Evolutionary conservation across 2,888 invertebrate species (phyloP).

Genomic region (Agriopis aurantiaria): DNA sequence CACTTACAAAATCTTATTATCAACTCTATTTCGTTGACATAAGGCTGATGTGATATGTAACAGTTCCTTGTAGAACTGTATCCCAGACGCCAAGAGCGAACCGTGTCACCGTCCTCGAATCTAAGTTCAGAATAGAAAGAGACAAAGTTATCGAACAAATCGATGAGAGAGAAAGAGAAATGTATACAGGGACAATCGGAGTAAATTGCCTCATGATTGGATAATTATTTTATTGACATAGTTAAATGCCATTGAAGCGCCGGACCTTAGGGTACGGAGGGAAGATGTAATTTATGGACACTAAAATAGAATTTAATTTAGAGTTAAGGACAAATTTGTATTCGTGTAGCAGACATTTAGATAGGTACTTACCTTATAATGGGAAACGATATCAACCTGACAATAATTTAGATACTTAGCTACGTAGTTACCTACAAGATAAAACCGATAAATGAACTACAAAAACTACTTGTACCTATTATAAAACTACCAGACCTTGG

Average conservation of each 20-base stretch:
- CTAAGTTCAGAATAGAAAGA: constrained; percentile 57
- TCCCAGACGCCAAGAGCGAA: constrained; percentile 65
- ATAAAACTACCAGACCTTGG: too few relatives aligned
- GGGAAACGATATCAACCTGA: background rate
- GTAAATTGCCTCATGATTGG: constrained; percentile 84
- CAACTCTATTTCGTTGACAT: constrained; percentile 11
- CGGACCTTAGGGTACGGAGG: constrained; percentile 61
- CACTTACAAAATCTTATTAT: constrained; percentile 19
- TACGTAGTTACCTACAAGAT: background rate
- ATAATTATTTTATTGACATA: constrained; percentile 85
- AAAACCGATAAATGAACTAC: too few relatives aligned
- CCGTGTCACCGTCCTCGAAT: constrained; percentile 71
- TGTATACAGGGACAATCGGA: constrained; percentile 67
- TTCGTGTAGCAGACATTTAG: background rate
- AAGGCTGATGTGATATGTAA: constrained; percentile 36
- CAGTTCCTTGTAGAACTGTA: constrained; percentile 48
- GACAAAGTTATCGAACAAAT: constrained; percentile 47
- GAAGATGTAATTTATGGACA: constrained; percentile 58
- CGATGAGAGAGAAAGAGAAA: constrained; percentile 54
- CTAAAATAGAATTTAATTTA: constrained; percentile 24
- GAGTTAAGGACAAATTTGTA: constrained; percentile 1
- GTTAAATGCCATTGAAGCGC: constrained; percentile 73
- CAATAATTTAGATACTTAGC: background rate
- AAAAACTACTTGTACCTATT: too few relatives aligned
- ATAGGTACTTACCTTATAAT: background rate